Conservation (phyloP, 1,140 invertebrate genomes). For the Melipona quadrifasciata region DNA sequence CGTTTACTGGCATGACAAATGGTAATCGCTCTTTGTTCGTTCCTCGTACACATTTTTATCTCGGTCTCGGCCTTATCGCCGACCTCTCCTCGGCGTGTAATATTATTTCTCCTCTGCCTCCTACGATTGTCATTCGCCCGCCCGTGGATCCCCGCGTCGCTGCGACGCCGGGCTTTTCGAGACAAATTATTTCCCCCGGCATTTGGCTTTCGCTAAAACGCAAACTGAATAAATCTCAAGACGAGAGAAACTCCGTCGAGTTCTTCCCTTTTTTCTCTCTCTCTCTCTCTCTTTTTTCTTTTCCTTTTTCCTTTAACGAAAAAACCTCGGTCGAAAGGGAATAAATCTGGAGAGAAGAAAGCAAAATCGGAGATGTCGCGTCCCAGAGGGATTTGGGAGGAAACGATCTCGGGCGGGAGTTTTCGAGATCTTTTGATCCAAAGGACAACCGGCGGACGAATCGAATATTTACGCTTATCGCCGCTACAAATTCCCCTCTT, state of each 20-base stretch:
- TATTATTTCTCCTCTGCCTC: slow-evolving; percentile 58
- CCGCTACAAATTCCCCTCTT: background rate
- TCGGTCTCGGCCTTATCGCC: slow-evolving; percentile 53
- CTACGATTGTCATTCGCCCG: slow-evolving; percentile 58
- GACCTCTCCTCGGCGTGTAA: slow-evolving; percentile 49
- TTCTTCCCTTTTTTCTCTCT: no score
- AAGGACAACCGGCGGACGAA: background rate
- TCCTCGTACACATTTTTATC: slow-evolving; percentile 58
- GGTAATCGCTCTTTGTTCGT: slow-evolving; percentile 63
- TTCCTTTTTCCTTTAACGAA: background rate
- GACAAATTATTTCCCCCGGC: slow-evolving; percentile 44
- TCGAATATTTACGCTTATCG: slow-evolving; percentile 43
- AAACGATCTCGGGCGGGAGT: background rate
- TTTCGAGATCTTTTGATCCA: background rate
- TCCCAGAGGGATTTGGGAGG: background rate
- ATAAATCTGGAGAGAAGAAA: background rate
- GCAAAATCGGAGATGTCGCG: background rate
- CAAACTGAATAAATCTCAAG: slow-evolving; percentile 3
- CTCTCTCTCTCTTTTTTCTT: no score
- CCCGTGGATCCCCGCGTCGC: background rate
- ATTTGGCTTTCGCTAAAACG: background rate
- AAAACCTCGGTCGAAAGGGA: background rate
- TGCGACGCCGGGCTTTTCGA: slow-evolving; percentile 19
- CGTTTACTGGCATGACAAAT: slow-evolving; percentile 69
- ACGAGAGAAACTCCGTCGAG: background rate